Conservation (phyloP, 2,888 invertebrate species). For the Pseudanteris insignis region DNA sequence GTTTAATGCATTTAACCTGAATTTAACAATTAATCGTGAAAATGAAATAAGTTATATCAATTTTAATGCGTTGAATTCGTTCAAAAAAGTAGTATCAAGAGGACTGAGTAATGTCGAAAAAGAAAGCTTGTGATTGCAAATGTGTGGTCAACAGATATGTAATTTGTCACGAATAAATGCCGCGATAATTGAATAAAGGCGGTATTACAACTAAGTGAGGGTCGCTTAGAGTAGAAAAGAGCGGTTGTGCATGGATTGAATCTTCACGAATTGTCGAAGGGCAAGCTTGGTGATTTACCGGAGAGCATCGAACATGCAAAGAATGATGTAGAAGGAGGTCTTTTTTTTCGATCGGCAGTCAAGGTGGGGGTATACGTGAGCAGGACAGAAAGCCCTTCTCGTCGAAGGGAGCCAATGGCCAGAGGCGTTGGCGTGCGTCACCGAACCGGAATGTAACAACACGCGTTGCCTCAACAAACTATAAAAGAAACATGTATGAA, state of each 20-base stretch:
- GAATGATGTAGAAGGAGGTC: conserved; percentile 5
- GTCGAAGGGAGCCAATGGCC: conserved; percentile 35
- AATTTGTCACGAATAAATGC: conserved; percentile 37
- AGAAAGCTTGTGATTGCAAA: conserved; percentile 5
- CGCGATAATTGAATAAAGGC: conserved; percentile 38
- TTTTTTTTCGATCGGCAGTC: too few species aligned
- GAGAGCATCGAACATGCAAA: conserved; percentile 18
- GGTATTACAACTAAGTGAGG: conserved; percentile 19
- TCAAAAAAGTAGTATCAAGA: too few species aligned
- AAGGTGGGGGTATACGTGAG: conserved; percentile 13
- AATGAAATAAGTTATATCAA: too few species aligned
- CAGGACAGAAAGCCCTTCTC: conserved; percentile 27
- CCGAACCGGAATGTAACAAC: conserved; percentile 60
- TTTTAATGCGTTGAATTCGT: too few species aligned
- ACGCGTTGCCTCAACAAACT: conserved; percentile 46
- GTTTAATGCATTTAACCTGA: too few species aligned
- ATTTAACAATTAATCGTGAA: too few species aligned
- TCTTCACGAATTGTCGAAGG: conserved; percentile 42
- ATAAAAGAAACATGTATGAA: conserved; percentile 44
- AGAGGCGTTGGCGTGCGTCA: conserved; percentile 55
- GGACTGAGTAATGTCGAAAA: neutral
- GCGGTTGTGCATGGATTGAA: conserved; percentile 32
- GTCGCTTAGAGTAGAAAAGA: conserved; percentile 14
- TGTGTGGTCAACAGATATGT: conserved; percentile 23
- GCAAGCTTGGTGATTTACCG: conserved; percentile 39